Evolutionary conservation across 2,797 vertebrate genomes (phyloP).

Genomic region (Pseudochirops cupreus): DNA sequence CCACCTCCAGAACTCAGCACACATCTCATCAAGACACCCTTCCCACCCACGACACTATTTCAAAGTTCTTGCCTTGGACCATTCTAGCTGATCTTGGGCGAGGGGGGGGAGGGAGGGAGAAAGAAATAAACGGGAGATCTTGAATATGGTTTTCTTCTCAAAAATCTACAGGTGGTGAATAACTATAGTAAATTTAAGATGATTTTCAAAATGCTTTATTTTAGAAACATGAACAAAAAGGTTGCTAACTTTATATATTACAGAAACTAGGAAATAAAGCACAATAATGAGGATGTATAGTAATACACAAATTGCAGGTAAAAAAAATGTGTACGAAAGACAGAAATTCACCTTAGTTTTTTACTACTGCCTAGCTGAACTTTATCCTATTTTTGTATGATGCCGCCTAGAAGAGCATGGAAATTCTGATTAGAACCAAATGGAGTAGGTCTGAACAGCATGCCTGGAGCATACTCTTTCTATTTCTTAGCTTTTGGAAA

Average conservation of each 20-base stretch:
- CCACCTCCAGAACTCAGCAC: neutral
- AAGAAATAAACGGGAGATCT: no score
- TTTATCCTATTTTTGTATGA: neutral
- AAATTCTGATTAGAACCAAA: neutral
- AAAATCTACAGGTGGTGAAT: neutral
- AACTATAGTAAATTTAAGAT: neutral
- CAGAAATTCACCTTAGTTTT: neutral
- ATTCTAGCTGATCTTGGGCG: neutral
- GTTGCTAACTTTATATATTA: neutral
- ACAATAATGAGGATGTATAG: neutral
- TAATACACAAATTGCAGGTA: neutral
- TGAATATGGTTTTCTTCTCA: neutral
- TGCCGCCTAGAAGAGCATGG: neutral
- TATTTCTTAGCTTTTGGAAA: neutral
- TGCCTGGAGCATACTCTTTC: neutral
- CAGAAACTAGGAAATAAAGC: neutral
- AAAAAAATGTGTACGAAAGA: neutral
- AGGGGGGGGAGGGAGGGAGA: accelerated
- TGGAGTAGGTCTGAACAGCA: neutral
- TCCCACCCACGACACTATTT: neutral
- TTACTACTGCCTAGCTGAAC: neutral
- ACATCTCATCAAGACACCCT: neutral
- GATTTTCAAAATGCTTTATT: neutral
- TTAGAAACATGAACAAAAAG: neutral
- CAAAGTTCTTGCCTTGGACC: neutral